phyloP scores from a whole-genome alignment of 2,113 vertebrate species.

The Bujurquina vittata region DNA sequence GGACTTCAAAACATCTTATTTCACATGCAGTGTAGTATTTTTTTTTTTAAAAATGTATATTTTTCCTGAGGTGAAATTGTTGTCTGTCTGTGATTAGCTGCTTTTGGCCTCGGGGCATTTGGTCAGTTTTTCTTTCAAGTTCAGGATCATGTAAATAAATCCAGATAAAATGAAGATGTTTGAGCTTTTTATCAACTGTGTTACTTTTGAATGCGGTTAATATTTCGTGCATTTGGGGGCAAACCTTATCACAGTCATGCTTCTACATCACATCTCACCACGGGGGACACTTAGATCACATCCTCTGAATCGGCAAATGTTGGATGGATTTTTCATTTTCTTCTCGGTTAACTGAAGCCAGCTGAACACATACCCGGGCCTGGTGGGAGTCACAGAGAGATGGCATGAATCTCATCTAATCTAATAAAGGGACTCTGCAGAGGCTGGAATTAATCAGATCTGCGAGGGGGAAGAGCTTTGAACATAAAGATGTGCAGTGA shows the following conservation, averaged over 20 bases:
- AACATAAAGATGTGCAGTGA: slow-evolving; percentile 15
- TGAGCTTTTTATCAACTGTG: background rate
- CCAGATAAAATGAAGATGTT: slow-evolving; percentile 18
- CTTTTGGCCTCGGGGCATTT: background rate
- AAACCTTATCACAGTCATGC: background rate
- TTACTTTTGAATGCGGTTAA: background rate
- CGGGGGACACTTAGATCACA: slow-evolving; percentile 17
- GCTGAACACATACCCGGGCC: slow-evolving; percentile 40
- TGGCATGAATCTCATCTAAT: slow-evolving; percentile 50
- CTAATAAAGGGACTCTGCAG: slow-evolving; percentile 41
- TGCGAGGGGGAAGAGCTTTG: slow-evolving; percentile 19
- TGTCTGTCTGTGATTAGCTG: background rate
- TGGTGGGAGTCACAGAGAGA: slow-evolving; percentile 30
- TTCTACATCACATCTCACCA: slow-evolving; percentile 20
- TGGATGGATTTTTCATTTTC: slow-evolving; percentile 42
- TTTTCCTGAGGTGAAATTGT: background rate
- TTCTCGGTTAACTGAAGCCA: slow-evolving; percentile 39
- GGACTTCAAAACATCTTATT: background rate
- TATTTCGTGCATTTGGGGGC: background rate
- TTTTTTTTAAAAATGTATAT: background rate
- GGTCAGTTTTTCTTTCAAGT: background rate
- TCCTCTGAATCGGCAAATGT: slow-evolving; percentile 1
- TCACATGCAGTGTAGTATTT: background rate
- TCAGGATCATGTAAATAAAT: background rate
- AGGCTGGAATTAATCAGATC: slow-evolving; percentile 55